Conservation (phyloP, 2,113 vertebrate species). For the Eurypyga helias region DNA sequence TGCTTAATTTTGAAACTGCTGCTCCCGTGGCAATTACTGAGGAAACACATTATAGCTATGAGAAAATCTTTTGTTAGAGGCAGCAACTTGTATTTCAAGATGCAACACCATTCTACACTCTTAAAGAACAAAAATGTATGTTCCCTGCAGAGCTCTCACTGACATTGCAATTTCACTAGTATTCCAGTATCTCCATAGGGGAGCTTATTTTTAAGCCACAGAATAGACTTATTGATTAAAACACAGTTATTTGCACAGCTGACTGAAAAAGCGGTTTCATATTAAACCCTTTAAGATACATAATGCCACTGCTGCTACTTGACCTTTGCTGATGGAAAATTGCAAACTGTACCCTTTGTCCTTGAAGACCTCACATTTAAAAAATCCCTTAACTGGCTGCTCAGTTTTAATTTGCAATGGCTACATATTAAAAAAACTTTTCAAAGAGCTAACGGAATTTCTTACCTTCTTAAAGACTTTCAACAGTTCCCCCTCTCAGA, state of each 20-base stretch:
- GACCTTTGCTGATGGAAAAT: neutral
- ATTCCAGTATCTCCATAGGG: neutral
- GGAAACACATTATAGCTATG: neutral
- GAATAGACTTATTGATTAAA: neutral
- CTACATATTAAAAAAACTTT: neutral
- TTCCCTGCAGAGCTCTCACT: neutral
- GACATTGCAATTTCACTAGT: neutral
- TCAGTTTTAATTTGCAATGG: neutral
- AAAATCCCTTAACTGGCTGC: neutral
- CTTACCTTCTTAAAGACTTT: neutral
- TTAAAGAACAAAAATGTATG: neutral
- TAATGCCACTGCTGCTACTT: neutral
- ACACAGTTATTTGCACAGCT: neutral
- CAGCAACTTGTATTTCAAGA: neutral
- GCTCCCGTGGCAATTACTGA: neutral
- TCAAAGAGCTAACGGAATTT: neutral
- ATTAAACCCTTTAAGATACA: slow-evolving; percentile 1
- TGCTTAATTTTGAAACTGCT: neutral
- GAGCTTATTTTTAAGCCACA: slow-evolving; percentile 39
- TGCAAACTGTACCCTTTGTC: neutral
- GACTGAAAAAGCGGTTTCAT: neutral
- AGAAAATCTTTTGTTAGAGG: neutral
- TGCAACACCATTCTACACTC: neutral
- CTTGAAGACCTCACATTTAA: neutral
- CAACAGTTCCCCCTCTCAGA: neutral